Evolutionary conservation across 2,888 invertebrate species (phyloP).

Genomic region (Temnothorax unifasciatus): DNA sequence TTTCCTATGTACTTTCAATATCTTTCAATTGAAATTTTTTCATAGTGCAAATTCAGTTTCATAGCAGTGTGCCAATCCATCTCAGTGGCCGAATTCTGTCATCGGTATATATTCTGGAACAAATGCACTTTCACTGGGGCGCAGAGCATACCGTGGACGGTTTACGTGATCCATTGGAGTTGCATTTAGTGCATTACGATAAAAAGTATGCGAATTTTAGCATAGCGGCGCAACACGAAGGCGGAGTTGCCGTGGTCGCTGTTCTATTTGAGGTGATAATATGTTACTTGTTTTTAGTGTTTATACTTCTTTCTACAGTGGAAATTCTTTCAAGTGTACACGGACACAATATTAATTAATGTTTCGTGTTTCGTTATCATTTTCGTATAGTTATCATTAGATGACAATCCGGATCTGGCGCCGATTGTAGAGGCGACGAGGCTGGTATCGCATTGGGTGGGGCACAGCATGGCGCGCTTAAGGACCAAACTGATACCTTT

Average conservation of each 20-base stretch:
- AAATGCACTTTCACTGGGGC: conserved; percentile 94
- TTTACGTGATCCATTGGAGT: conserved; percentile 88
- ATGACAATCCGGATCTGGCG: conserved; percentile 76
- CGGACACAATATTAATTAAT: neutral
- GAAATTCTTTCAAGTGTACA: neutral
- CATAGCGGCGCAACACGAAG: conserved; percentile 87
- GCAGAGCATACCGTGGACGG: conserved; percentile 93
- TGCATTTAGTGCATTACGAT: conserved; percentile 90
- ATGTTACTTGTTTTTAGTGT: neutral
- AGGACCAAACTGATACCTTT: conserved; percentile 81
- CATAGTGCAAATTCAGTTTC: conserved; percentile 76
- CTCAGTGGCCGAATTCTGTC: conserved; percentile 89
- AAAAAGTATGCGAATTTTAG: conserved; percentile 86
- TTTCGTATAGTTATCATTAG: conserved; percentile 69
- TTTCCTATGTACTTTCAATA: neutral
- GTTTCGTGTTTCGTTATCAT: conserved; percentile 60
- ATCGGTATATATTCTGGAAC: conserved; percentile 89
- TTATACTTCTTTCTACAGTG: no score
- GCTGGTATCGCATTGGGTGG: conserved; percentile 74
- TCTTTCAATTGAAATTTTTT: neutral
- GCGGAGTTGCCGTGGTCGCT: conserved; percentile 90
- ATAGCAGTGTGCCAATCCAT: conserved; percentile 71
- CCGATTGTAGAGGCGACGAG: conserved; percentile 76
- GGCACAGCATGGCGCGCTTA: conserved; percentile 62
- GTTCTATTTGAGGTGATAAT: conserved; percentile 88